Conservation (phyloP, 2,888 invertebrate species). For the Hecatera dysodea region DNA sequence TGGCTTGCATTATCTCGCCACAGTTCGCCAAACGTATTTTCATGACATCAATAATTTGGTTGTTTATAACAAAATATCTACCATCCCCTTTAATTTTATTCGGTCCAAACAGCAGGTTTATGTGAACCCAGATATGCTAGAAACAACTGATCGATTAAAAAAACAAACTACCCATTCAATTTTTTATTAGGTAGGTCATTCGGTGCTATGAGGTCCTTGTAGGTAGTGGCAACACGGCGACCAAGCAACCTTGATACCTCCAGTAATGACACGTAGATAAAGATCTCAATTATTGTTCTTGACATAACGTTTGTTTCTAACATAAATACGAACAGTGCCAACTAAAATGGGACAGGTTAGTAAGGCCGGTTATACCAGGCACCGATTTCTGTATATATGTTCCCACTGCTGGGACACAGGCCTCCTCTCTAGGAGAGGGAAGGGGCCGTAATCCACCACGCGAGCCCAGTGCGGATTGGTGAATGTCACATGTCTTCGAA, state of each 20-base stretch:
- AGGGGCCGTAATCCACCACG: too few species aligned
- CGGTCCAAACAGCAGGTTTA: neutral
- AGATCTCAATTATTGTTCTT: constrained; percentile 28
- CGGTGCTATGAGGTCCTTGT: constrained; percentile 8
- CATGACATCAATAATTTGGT: neutral
- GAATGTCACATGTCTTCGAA: too few species aligned
- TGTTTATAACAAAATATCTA: neutral
- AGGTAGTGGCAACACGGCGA: constrained; percentile 25
- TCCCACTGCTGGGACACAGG: too few species aligned
- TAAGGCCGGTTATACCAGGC: neutral
- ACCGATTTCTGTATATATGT: constrained; percentile 1
- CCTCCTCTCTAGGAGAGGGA: too few species aligned
- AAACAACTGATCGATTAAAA: constrained; percentile 19
- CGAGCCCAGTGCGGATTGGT: too few species aligned
- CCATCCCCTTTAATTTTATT: neutral
- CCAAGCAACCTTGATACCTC: constrained; percentile 39
- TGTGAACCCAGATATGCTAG: neutral
- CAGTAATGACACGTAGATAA: constrained; percentile 34
- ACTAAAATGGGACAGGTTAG: neutral
- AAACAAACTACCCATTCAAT: constrained; percentile 12
- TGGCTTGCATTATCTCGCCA: neutral
- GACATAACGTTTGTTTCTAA: constrained; percentile 20
- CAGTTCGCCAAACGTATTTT: neutral
- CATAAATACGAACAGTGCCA: neutral
- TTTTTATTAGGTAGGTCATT: constrained; percentile 39